These are phyloP conservation scores for Holothuria scabra DNA, from an alignment of 53 echinoderm and acorn worm genomes.

Conservation along the genomic window DNA sequence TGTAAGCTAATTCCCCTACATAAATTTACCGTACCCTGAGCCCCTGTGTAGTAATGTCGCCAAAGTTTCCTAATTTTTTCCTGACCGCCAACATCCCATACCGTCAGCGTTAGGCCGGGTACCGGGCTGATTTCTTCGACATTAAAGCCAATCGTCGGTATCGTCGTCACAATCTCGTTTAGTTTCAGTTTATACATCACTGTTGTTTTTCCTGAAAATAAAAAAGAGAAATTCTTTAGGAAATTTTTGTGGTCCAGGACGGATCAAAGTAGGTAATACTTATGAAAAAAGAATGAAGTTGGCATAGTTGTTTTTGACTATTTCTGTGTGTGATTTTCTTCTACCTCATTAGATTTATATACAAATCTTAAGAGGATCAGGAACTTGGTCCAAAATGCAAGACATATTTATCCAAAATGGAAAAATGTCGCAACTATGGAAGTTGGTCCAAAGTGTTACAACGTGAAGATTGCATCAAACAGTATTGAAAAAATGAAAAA, in stretches of 20 bases:
- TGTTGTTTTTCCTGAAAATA: constrained; percentile 59
- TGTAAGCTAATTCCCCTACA: background rate
- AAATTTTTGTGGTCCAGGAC: background rate
- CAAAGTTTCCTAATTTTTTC: constrained; percentile 80
- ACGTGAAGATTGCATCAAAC: too few species aligned
- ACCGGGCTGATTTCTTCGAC: constrained; percentile 87
- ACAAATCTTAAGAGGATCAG: too few species aligned
- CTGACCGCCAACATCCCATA: constrained; percentile 99
- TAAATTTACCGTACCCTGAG: constrained; percentile 67
- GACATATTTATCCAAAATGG: too few species aligned
- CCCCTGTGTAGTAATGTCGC: constrained; percentile 88
- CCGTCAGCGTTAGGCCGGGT: constrained; percentile 82
- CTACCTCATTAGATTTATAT: too few species aligned
- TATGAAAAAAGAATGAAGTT: too few species aligned
- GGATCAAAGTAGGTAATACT: too few species aligned
- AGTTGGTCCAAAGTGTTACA: too few species aligned
- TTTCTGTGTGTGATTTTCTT: too few species aligned
- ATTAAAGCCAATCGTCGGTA: constrained; percentile 97
- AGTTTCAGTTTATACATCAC: constrained; percentile 91
- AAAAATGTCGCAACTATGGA: too few species aligned
- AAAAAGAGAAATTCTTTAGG: background rate
- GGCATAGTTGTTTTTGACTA: too few species aligned
- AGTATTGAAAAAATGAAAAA: too few species aligned
- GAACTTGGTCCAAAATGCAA: too few species aligned
- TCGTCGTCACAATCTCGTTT: constrained; percentile 94